These are phyloP conservation scores for Aquatica leii DNA, from an alignment of 2,888 invertebrate genomes.

Conservation along the genomic window DNA sequence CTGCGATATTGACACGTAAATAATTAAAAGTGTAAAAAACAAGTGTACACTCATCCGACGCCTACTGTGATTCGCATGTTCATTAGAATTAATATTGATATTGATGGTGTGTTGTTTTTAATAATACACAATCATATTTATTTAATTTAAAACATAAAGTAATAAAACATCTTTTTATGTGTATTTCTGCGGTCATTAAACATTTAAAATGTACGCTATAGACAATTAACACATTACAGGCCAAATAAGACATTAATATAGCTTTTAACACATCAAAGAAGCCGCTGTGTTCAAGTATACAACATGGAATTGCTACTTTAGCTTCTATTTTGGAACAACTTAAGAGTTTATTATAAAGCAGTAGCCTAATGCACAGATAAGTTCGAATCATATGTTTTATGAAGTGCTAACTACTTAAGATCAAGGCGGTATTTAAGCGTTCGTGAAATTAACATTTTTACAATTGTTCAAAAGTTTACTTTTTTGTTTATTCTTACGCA, in stretches of 20 bases:
- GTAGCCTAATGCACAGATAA: conserved; percentile 59
- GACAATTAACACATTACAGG: conserved; percentile 56
- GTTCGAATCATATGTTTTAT: conserved; percentile 58
- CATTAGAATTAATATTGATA: too few species aligned
- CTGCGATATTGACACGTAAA: too few species aligned
- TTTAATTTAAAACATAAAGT: conserved; percentile 9
- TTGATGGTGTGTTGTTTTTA: conserved; percentile 5
- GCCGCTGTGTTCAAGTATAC: conserved; percentile 43
- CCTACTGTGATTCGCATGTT: too few species aligned
- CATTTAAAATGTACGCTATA: conserved; percentile 39
- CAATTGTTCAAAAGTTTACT: neutral
- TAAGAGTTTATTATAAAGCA: conserved; percentile 37
- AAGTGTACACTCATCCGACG: too few species aligned
- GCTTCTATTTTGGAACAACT: conserved; percentile 43
- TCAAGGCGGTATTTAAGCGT: conserved; percentile 46
- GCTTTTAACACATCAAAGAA: conserved; percentile 54
- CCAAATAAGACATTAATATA: conserved; percentile 57
- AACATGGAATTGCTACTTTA: conserved; percentile 48
- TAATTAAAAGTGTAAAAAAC: too few species aligned
- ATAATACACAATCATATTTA: conserved; percentile 8
- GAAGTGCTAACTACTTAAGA: conserved; percentile 58
- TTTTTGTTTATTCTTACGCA: neutral
- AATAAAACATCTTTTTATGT: conserved; percentile 15
- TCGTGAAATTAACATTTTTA: conserved; percentile 17
- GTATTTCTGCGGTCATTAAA: conserved; percentile 34